Percentiles rank a stretch among this genome's conserved stretches.
These are phyloP conservation scores for Xenops minutus DNA, from an alignment of 2,797 vertebrate species.

Conservation along the genomic window DNA sequence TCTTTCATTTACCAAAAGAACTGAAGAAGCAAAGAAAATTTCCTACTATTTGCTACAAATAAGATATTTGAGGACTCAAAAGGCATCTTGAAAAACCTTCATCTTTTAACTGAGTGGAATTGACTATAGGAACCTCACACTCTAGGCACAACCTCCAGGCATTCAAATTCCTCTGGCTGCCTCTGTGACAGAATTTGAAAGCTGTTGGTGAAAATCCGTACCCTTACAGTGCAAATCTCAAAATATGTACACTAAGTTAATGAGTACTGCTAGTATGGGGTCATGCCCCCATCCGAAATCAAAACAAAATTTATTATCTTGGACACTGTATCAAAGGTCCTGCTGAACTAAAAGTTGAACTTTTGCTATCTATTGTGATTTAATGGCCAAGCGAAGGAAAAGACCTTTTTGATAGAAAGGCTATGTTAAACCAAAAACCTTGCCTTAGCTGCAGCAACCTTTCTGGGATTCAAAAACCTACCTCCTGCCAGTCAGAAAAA, in stretches of 20 bases:
- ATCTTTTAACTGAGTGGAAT: background rate
- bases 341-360: background rate
- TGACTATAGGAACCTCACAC: background rate
- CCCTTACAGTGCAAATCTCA: background rate
- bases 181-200: background rate
- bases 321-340: background rate
- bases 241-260: background rate
- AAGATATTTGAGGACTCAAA: background rate
- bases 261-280: background rate
- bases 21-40: background rate
- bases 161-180: background rate
- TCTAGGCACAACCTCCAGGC: background rate
- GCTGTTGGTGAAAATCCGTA: background rate
- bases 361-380: background rate
- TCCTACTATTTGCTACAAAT: background rate
- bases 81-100: background rate
- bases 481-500: background rate
- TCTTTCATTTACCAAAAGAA: background rate
- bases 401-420: background rate
- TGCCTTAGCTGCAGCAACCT: background rate
- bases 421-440: background rate
- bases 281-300: background rate
- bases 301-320: background rate
- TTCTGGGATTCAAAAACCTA: background rate
- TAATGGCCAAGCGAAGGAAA: background rate